Percentiles rank a stretch among this genome's conserved stretches.
phyloP scores from a whole-genome alignment of 1,140 invertebrate genomes.

The Uloborus diversus region DNA sequence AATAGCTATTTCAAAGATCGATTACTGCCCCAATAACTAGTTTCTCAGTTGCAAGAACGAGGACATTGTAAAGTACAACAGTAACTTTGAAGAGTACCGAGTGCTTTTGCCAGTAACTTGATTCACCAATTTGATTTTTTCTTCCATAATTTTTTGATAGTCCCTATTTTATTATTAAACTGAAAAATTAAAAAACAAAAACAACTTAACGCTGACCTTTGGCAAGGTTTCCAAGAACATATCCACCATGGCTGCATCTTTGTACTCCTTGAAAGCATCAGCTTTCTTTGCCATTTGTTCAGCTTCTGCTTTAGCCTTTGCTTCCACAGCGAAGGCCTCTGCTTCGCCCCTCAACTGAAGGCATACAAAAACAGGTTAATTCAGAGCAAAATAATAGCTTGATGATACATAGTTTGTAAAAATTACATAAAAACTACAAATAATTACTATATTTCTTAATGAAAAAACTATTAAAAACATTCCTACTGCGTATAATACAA shows the following conservation, averaged over 20 bases:
- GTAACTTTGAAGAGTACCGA: neutral
- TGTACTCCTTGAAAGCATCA: conserved; percentile 95
- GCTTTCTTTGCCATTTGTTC: conserved; percentile 97
- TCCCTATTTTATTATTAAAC: neutral
- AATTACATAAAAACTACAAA: neutral
- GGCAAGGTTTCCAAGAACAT: conserved; percentile 97
- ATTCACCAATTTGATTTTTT: neutral
- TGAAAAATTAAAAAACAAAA: neutral
- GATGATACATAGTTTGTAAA: neutral
- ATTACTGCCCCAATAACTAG: no score
- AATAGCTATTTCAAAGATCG: no score
- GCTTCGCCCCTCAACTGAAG: conserved; percentile 77
- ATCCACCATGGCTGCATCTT: conserved; percentile 95
- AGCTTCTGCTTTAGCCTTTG: conserved; percentile 93
- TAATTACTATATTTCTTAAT: conserved; percentile 72
- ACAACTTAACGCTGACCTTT: conserved; percentile 74
- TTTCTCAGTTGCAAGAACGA: no score
- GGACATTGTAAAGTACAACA: neutral
- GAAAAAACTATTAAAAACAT: neutral
- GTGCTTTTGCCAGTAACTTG: neutral
- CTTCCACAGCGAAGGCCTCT: conserved; percentile 91
- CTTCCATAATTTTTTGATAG: neutral
- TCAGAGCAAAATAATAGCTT: neutral
- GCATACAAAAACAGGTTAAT: neutral
- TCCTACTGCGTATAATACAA: neutral